phyloP scores from a whole-genome alignment of 2,113 vertebrate species.

The Emydura subglobosa region DNA sequence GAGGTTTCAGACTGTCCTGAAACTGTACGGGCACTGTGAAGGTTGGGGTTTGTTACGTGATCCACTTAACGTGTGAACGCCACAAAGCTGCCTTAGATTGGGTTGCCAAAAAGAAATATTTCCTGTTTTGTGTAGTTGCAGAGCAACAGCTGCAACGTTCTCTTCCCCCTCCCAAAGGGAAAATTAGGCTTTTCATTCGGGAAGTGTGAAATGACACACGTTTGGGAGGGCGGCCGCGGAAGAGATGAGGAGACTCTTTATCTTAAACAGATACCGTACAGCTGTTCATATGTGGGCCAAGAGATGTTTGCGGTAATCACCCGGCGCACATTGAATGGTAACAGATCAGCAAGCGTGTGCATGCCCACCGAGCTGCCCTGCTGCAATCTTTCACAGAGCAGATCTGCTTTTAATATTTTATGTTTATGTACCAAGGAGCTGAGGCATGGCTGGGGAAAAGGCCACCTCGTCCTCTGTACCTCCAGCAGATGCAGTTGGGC shows the following conservation, averaged over 20 bases:
- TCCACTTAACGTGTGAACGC: fast-evolving
- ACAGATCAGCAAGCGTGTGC: neutral
- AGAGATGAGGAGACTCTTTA: neutral
- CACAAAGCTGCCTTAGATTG: neutral
- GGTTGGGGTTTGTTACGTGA: fast-evolving
- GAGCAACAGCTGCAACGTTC: neutral
- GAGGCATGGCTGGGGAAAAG: neutral
- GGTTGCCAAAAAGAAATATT: neutral
- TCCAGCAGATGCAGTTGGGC: neutral
- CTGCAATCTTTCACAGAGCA: neutral
- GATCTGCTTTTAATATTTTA: neutral
- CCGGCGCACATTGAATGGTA: neutral
- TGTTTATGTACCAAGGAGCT: neutral
- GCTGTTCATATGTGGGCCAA: neutral
- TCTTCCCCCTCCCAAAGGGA: neutral
- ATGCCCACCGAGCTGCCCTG: neutral
- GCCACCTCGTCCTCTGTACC: no score
- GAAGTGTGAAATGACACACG: neutral
- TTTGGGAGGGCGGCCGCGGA: neutral
- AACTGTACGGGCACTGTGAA: neutral
- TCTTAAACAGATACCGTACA: neutral
- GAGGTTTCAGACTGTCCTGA: neutral
- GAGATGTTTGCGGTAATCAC: neutral
- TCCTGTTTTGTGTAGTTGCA: fast-evolving
- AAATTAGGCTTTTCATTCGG: neutral